phyloP scores from a whole-genome alignment of 2,797 vertebrate species.

The Alectoris magna region DNA sequence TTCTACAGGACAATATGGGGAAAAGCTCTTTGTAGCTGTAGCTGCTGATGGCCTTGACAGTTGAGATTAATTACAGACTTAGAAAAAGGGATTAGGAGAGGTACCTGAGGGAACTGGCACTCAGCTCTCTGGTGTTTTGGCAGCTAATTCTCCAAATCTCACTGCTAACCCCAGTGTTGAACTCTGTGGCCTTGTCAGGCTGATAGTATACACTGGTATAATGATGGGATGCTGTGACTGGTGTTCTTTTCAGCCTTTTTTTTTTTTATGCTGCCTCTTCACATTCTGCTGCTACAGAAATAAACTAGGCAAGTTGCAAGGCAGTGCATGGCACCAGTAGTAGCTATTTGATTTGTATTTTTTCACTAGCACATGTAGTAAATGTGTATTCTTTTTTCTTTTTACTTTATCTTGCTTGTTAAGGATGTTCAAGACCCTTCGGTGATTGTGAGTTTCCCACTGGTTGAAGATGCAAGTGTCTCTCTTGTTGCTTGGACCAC shows the following conservation, averaged over 20 bases:
- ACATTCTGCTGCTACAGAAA: not conserved
- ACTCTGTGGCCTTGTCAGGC: not conserved
- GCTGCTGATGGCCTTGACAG: not conserved
- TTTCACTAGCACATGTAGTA: not conserved
- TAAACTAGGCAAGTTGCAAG: not conserved
- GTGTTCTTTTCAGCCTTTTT: not conserved
- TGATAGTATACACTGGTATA: not conserved
- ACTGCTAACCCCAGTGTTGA: not conserved
- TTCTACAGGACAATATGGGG: not conserved
- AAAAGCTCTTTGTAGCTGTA: not conserved
- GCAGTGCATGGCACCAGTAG: not conserved
- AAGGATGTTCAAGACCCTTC: conserved; percentile 98
- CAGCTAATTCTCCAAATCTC: not conserved
- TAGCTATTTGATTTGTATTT: not conserved
- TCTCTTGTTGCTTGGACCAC: conserved; percentile 96
- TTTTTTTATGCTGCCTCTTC: not conserved
- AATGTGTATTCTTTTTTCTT: not conserved
- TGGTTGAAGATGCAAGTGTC: conserved; percentile 86
- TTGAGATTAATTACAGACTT: not conserved
- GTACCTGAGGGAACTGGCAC: not conserved
- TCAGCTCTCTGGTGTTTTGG: not conserved
- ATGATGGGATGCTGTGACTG: not conserved
- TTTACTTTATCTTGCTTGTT: conserved; percentile 2
- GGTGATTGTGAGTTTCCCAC: conserved; percentile 91
- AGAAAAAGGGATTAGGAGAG: not conserved